Evolutionary conservation across 2,888 invertebrate species (phyloP), one percentile per base, ranked within the genome.

Genomic region (Crepidodera aurea): DNA sequence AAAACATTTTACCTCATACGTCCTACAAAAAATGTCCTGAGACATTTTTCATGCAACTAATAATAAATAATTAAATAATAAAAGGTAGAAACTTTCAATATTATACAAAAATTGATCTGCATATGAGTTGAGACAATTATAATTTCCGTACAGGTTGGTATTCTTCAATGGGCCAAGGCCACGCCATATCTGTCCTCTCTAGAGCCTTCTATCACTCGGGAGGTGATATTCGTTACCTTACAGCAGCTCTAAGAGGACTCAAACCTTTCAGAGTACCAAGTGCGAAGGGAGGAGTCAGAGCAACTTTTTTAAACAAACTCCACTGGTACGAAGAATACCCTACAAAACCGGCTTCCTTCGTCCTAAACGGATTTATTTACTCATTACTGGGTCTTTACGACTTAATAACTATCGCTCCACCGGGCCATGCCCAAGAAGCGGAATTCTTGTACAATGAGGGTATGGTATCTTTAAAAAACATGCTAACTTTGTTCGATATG

Each of bases 301-400:
- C 96, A 0, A 83, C 87, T 69, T 97, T 96, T 83, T 86, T 95
- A 82, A 92, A 91, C 71, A 90, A 90, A 78, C 91, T 90, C 76
- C 87, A 90, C 56, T 98, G 98, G 98, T 98, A 96, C 79, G 98
- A 99, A 79, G 99, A 99, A 79, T 99, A 99, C 82, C 99, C 99
- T 0, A 98, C 98, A 0, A 89, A 88, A 56, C 98, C 98, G 0
- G 88, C 96, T 2, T 90, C 94, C 0, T 98, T 96, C 83, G 98
- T 99, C 8, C 87, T 99, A 18, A 99, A 99, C 83, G 99, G 99
- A 40, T 99, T 99, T 83, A 96, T 99, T 74, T 99, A 98, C 83
- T 94, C 98, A 0, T 84, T 99, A 5, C 87, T 99, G 60, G 98
- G 98, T 1, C 86, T 99, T 8, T 98, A 97, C 81, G 99, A 99